Percentiles rank a stretch among this genome's conserved stretches.
phyloP scores from a whole-genome alignment of 2,888 invertebrate species.

The Liodrosophila aerea region DNA sequence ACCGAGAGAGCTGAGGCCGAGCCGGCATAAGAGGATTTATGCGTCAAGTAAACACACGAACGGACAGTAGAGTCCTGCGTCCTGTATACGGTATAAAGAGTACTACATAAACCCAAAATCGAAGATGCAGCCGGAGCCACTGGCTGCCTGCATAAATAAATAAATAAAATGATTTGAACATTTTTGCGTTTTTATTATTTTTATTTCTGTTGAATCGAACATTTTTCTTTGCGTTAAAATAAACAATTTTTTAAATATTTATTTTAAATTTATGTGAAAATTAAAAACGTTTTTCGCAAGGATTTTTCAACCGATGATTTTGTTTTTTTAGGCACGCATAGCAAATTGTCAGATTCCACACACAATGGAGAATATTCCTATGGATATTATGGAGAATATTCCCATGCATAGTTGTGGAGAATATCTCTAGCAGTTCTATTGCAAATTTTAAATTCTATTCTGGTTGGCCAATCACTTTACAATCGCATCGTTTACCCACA shows the following conservation, averaged over 20 bases:
- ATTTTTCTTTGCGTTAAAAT: constrained; percentile 75
- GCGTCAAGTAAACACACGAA: constrained; percentile 75
- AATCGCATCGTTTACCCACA: constrained; percentile 34
- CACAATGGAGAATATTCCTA: neutral
- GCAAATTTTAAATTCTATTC: constrained; percentile 17
- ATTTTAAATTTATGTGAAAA: constrained; percentile 76
- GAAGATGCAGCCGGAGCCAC: constrained; percentile 58
- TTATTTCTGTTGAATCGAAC: constrained; percentile 37
- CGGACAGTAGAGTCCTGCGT: constrained; percentile 4
- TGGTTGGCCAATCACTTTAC: constrained; percentile 28
- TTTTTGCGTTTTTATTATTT: constrained; percentile 70
- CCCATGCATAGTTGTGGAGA: neutral
- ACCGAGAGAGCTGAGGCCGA: constrained; percentile 52
- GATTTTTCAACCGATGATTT: constrained; percentile 42
- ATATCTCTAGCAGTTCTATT: constrained; percentile 23
- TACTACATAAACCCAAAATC: constrained; percentile 44
- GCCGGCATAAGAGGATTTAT: constrained; percentile 71
- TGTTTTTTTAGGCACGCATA: constrained; percentile 68
- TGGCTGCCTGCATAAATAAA: constrained; percentile 70
- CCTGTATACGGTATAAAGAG: constrained; percentile 5
- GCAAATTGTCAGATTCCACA: constrained; percentile 25
- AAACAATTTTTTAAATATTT: constrained; percentile 72
- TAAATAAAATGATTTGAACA: constrained; percentile 77
- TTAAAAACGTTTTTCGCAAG: constrained; percentile 74
- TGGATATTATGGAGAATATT: constrained; percentile 14